phyloP scores from a whole-genome alignment of 2,797 vertebrate genomes.

The Hyperoplus lanceolatus region DNA sequence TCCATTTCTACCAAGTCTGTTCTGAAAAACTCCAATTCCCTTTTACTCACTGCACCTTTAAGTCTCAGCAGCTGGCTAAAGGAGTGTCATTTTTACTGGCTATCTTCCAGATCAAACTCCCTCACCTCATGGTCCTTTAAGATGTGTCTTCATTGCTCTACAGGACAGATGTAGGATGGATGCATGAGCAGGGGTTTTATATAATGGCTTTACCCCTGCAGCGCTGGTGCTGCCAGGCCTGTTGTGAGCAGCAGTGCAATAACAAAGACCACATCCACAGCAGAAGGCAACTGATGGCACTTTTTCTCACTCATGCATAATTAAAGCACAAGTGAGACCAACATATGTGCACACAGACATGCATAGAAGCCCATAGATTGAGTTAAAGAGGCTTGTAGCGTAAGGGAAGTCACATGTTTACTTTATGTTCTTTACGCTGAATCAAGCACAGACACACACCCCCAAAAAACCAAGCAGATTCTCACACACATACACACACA shows the following conservation, averaged over 20 bases:
- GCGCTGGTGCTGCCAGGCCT: slow-evolving; percentile 27
- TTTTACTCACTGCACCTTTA: not conserved
- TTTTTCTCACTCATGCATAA: slow-evolving; percentile 58
- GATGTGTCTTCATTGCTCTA: not conserved
- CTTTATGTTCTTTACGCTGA: slow-evolving; percentile 16
- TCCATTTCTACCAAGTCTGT: too few relatives aligned
- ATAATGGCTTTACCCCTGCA: slow-evolving; percentile 32
- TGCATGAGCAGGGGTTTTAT: slow-evolving; percentile 19
- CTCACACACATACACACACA: not conserved
- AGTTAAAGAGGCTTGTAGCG: slow-evolving; percentile 4
- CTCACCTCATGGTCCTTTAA: slow-evolving; percentile 22
- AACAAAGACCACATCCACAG: slow-evolving; percentile 43
- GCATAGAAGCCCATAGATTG: not conserved
- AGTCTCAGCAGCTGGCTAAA: slow-evolving; percentile 26
- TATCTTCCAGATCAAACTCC: slow-evolving; percentile 6
- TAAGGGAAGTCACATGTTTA: slow-evolving; percentile 29
- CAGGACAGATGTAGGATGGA: slow-evolving; percentile 39
- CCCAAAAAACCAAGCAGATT: slow-evolving; percentile 21
- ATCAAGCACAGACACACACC: slow-evolving; percentile 17
- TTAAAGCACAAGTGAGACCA: slow-evolving; percentile 30
- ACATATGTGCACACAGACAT: slow-evolving; percentile 48
- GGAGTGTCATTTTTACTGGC: slow-evolving; percentile 19
- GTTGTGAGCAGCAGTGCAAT: slow-evolving; percentile 35
- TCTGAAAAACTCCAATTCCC: too few relatives aligned
- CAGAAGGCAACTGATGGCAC: slow-evolving; percentile 49